phyloP scores from a whole-genome alignment of 2,888 invertebrate species.

The Calliscelio sp. region DNA sequence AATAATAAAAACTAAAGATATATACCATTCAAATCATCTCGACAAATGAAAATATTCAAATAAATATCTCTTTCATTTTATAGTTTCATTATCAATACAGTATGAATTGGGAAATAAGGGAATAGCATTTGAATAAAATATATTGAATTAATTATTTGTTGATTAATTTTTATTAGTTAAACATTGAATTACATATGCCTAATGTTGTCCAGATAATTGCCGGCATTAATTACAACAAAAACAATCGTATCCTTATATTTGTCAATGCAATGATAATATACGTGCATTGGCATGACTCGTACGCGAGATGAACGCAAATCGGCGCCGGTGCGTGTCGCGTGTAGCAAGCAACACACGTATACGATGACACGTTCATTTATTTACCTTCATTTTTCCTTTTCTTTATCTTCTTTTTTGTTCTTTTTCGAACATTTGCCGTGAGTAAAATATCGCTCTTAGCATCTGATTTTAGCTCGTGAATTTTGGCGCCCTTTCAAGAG shows the following conservation, averaged over 20 bases:
- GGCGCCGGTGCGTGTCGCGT: constrained; percentile 49
- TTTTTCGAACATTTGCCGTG: constrained; percentile 37
- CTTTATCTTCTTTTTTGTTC: constrained; percentile 20
- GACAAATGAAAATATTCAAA: too few relatives aligned
- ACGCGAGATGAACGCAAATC: constrained; percentile 59
- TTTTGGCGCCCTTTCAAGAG: constrained; percentile 69
- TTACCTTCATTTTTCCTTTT: constrained; percentile 20
- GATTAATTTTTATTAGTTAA: constrained; percentile 29
- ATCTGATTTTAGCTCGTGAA: constrained; percentile 58
- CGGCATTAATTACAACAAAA: constrained; percentile 63
- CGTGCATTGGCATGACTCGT: constrained; percentile 48
- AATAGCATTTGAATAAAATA: too few relatives aligned
- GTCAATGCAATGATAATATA: constrained; percentile 65
- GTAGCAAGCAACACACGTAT: constrained; percentile 50
- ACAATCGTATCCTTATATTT: constrained; percentile 63
- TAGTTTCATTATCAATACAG: too few relatives aligned
- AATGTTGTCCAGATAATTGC: constrained; percentile 48
- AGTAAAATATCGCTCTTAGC: constrained; percentile 51
- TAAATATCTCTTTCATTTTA: too few relatives aligned
- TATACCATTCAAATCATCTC: too few relatives aligned
- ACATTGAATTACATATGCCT: constrained; percentile 47
- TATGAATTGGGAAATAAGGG: too few relatives aligned
- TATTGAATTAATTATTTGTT: too few relatives aligned
- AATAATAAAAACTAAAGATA: too few relatives aligned
- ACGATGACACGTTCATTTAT: constrained; percentile 31